phyloP scores from a whole-genome alignment of 2,113 vertebrate genomes.

The Girardinichthys multiradiatus region DNA sequence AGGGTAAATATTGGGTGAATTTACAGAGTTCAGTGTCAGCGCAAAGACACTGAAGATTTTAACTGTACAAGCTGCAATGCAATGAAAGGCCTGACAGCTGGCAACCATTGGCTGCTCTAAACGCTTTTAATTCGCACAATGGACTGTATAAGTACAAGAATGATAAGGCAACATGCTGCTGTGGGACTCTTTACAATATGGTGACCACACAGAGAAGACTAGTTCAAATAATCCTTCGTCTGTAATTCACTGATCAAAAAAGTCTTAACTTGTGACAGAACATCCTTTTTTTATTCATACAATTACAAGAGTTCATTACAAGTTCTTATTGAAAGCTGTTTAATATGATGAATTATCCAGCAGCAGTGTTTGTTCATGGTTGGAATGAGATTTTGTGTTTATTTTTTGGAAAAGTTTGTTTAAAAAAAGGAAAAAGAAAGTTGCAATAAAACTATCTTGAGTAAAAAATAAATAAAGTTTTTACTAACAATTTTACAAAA shows the following conservation, averaged over 20 bases:
- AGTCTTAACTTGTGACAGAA: not conserved
- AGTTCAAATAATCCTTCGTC: not conserved
- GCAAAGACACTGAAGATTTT: too few species aligned
- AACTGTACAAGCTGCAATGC: too few species aligned
- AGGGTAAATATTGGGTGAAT: too few species aligned
- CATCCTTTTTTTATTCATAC: not conserved
- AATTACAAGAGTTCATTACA: not conserved
- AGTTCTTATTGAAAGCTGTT: not conserved
- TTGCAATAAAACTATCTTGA: not conserved
- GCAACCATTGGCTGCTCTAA: too few species aligned
- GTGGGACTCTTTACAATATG: not conserved
- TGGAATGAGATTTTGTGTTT: not conserved
- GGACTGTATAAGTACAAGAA: too few species aligned
- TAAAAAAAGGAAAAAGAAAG: too few species aligned
- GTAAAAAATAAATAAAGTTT: not conserved
- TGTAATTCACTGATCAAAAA: not conserved
- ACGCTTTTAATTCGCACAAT: too few species aligned
- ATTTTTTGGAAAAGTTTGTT: not conserved
- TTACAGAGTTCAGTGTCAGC: too few species aligned
- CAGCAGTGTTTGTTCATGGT: not conserved
- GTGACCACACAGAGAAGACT: not conserved
- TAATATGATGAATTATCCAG: too few species aligned
- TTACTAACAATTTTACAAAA: not conserved
- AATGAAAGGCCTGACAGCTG: too few species aligned
- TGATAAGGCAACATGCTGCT: not conserved